Evolutionary conservation across 2,797 vertebrate species (phyloP).

Genomic region (Hemitrygon akajei): DNA sequence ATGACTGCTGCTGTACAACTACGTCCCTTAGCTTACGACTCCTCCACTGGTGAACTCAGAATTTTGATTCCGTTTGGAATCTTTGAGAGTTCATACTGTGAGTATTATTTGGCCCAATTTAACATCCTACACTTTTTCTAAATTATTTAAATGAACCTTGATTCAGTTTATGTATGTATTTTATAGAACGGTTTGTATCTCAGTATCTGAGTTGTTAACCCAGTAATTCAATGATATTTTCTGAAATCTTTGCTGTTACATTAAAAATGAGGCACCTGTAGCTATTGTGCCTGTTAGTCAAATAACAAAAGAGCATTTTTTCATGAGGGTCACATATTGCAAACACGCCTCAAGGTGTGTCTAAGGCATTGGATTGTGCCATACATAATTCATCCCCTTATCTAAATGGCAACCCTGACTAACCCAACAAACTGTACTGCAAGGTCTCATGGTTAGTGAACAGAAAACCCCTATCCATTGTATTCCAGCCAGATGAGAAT

Average conservation of each 20-base stretch:
- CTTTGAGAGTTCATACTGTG: not conserved
- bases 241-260: not conserved
- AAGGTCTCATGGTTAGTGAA: not conserved
- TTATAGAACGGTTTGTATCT: not conserved
- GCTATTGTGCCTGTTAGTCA: not conserved
- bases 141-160: not conserved
- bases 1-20: too few species aligned
- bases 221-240: not conserved
- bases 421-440: too few species aligned
- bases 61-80: not conserved
- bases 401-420: not conserved
- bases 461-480: not conserved
- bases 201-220: not conserved
- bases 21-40: too few species aligned
- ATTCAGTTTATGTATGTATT: not conserved
- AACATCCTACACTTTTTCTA: not conserved
- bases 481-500: not conserved
- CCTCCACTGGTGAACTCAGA: too few species aligned
- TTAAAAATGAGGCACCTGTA: not conserved
- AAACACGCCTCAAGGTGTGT: not conserved
- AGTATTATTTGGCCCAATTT: not conserved
- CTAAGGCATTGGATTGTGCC: not conserved
- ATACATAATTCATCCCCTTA: slow-evolving; percentile 20
- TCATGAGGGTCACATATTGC: not conserved
- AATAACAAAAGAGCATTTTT: not conserved